Evolutionary conservation across 2,113 vertebrate species (phyloP).

Genomic region (Crotophaga sulcirostris): DNA sequence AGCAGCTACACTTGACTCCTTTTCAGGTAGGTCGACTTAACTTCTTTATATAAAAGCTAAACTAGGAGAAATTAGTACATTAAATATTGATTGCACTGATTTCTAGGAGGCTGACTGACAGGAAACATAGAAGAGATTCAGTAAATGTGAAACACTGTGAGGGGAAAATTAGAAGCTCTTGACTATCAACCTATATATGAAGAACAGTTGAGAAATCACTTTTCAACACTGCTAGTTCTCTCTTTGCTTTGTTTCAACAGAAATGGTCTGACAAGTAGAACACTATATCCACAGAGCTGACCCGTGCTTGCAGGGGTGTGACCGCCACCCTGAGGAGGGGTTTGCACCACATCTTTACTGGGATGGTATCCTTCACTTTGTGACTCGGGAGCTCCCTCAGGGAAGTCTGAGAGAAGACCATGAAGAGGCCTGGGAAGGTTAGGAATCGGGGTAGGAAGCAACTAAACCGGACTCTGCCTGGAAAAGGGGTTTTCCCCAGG

Average conservation of each 20-base stretch:
- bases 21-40: neutral
- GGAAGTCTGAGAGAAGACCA: too few relatives aligned
- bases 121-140: neutral
- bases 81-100: neutral
- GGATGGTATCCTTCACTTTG: neutral
- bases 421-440: neutral
- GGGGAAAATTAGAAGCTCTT: neutral
- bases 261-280: neutral
- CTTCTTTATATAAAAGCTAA: neutral
- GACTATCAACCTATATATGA: neutral
- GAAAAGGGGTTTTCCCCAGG: neutral
- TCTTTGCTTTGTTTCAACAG: neutral
- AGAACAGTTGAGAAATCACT: neutral
- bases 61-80: neutral
- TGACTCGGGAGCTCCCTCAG: neutral
- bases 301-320: neutral
- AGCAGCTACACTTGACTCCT: neutral
- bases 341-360: neutral
- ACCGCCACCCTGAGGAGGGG: rapidly evolving
- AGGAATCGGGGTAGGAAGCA: too few relatives aligned
- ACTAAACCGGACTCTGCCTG: neutral
- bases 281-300: neutral
- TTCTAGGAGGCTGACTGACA: neutral
- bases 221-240: neutral
- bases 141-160: neutral